These are phyloP conservation scores for Corythucha ciliata DNA, from an alignment of 2,888 invertebrate genomes.

Conservation along the genomic window DNA sequence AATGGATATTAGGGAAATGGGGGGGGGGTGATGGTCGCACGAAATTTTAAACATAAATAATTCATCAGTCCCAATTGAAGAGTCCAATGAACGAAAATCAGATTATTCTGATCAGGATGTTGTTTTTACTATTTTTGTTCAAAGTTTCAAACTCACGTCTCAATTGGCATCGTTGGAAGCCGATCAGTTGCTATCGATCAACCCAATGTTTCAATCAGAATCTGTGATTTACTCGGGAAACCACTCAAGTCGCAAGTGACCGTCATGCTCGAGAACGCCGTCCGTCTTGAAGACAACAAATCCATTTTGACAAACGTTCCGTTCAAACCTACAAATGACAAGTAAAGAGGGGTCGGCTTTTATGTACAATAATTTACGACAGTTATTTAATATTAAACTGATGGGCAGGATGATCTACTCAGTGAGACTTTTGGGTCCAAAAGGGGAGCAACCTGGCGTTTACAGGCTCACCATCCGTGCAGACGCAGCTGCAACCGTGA, in stretches of 20 bases:
- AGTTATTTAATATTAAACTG: too few species aligned
- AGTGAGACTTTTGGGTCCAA: constrained; percentile 15
- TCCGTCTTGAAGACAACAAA: constrained; percentile 55
- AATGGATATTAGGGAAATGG: too few species aligned
- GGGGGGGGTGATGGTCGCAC: too few species aligned
- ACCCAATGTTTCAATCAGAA: constrained; percentile 60
- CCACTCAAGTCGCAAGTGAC: constrained; percentile 52
- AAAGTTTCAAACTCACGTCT: constrained; percentile 68
- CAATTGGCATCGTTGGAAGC: constrained; percentile 65
- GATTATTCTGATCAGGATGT: too few species aligned
- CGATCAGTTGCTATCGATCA: constrained; percentile 60
- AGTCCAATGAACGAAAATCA: too few species aligned
- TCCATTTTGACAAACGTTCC: constrained; percentile 58
- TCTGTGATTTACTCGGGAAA: constrained; percentile 66
- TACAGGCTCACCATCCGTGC: constrained; percentile 73
- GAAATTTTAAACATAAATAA: too few species aligned
- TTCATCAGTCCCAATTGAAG: too few species aligned
- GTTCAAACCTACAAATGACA: constrained; percentile 43
- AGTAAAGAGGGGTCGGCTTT: constrained; percentile 38
- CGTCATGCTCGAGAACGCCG: constrained; percentile 67
- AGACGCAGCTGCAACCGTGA: constrained; percentile 39
- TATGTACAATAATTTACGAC: too few species aligned
- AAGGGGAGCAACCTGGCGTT: constrained; percentile 53
- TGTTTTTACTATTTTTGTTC: constrained; percentile 30
- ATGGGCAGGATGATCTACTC: constrained; percentile 28